Conservation (phyloP, 2,888 invertebrate species). For the Leptinotarsa tumamoca region DNA sequence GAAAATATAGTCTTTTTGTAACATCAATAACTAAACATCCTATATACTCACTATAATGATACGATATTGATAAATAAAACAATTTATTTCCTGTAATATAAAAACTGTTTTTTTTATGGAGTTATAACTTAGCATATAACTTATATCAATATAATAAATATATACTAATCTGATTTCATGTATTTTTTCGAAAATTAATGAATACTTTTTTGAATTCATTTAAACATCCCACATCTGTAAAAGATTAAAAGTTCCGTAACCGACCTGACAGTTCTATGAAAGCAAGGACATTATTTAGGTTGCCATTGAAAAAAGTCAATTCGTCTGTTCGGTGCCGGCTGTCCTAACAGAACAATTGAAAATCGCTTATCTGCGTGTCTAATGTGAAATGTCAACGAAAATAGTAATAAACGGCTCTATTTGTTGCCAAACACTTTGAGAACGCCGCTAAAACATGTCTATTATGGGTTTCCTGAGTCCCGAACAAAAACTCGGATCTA, state of each 20-base stretch:
- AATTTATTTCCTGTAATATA: too few relatives aligned
- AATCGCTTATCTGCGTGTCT: constrained; percentile 58
- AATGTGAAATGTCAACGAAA: constrained; percentile 58
- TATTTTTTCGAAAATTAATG: constrained; percentile 3
- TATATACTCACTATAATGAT: too few relatives aligned
- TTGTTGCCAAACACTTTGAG: constrained; percentile 58
- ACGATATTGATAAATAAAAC: too few relatives aligned
- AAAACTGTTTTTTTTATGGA: too few relatives aligned
- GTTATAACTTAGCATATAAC: too few relatives aligned
- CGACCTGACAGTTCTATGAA: constrained; percentile 32
- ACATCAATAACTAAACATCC: too few relatives aligned
- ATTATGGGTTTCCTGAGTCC: constrained; percentile 39
- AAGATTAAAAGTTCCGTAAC: constrained; percentile 14
- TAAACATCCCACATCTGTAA: neutral
- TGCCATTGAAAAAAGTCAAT: constrained; percentile 41
- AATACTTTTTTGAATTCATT: neutral
- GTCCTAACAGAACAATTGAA: constrained; percentile 48
- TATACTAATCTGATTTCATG: constrained; percentile 4
- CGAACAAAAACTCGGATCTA: neutral
- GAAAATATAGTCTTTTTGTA: too few relatives aligned
- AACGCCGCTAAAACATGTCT: constrained; percentile 50
- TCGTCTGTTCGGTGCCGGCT: constrained; percentile 42
- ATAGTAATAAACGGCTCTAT: constrained; percentile 57
- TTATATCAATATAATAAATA: too few relatives aligned
- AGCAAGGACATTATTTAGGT: constrained; percentile 44